Base-by-base conservation (phyloP, 1,140 invertebrate genomes). In the Centruroides sculpturatus region DNA sequence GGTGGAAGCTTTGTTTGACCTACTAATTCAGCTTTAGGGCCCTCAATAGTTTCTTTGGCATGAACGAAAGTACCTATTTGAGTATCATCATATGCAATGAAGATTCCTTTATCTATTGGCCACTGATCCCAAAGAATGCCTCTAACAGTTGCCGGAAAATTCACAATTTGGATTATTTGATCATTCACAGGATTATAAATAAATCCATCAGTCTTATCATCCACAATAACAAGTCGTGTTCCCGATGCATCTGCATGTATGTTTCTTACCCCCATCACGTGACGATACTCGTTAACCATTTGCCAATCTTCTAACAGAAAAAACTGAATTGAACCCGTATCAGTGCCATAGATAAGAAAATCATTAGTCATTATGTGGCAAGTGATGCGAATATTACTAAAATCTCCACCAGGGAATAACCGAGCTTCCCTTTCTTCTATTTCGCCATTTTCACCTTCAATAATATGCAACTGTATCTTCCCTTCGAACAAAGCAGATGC, bases 271-370 rank as follows among this genome's bases (percentile, higher is more conserved):
- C 85, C 87, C 56, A 64, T 67, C 47, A 79, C 75, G 74, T 98
- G 94, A 13, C 83, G 80, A 75, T 84, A 90, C 65, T 91, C 86
- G 54, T 80, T 82, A 48, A 89, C 83, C 62, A 81, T 77, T 52
- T 84, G 81, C 85, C 93, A 97, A 69, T 92, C 88, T 69, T 94
- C 90, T 50, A 98, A 73, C 62, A 83, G 86, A 76, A 96, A 98
- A 72, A 90, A 92, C 57, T 85, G 76, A 58, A 98, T 81, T 65
- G 85, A 81, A 5, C 92, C 92, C 73, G 84, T 84, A 78, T 94
- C 89, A 6, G 92, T 94, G 6, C 85, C 84, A 75, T 89, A 98
- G 66, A 98, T 84, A 47, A 98, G 82, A 76, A 97, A 95, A 67
- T 98, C 91, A 60, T 84, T 82, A 0, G 91, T 92, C 46, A 99